Base-by-base conservation (phyloP, 1,140 invertebrate species). In the Teleogryllus occipitalis region DNA sequence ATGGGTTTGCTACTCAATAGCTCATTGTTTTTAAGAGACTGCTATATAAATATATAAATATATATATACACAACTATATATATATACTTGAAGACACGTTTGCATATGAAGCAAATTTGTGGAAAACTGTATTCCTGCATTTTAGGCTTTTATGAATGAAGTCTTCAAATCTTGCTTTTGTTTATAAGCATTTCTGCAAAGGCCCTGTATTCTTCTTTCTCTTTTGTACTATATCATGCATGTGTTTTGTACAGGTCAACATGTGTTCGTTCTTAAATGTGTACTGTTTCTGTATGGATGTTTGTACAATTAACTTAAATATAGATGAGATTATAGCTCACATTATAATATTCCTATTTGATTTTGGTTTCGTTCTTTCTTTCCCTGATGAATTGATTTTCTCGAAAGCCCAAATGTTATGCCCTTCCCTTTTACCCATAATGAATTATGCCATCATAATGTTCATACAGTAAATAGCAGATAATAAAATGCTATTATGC, bases 231-330 rank as follows among this genome's bases (percentile, higher is more conserved):
- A 76, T 72, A 72, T 80, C 14, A 77, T 77, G 79, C 75, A 77
- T 80, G 75, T 74, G 47, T 80, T 80, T 80, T 80, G 79, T 80
- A 80, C 79, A 80, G 79, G 49, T 77, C 76, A 49, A 46, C 48
- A 75, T 49, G 79, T 80, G 75, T 80, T 77, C 75, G 46, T 27
- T 80, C 54, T 80, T 76, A 74, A 80, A 76, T 76, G 75, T 76
- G 79, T 76, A 65, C 48, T 76, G 21, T 80, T 76, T 80, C 75
- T 77, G 79, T 76, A 76, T 76, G 75, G 47, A 80, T 80, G 79
- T 80, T 80, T 80, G 79, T 80, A 80, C 79, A 80, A 80, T 80
- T 21, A 77, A 77, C 75, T 77, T 77, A 80, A 80, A 80, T 47
- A 80, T 76, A 80, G 72, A 79, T 77, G 48, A 48, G 47, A 22